These are phyloP conservation scores for Augochlorella aurata DNA, from an alignment of 2,888 invertebrate genomes.

Conservation along the genomic window DNA sequence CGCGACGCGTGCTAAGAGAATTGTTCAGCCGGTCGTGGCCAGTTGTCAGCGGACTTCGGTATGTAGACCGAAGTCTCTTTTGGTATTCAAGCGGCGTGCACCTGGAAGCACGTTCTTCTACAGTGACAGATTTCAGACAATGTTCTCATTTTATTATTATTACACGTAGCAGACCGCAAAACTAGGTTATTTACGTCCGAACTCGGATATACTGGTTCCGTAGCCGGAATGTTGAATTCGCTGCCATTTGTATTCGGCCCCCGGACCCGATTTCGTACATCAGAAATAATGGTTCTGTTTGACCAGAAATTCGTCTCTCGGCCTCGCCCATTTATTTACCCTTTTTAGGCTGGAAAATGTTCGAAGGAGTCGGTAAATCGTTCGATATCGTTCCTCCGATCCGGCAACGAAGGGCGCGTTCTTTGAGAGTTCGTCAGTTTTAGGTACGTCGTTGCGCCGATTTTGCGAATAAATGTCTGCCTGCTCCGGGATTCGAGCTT, in stretches of 20 bases:
- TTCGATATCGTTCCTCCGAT: too few species aligned
- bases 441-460: too few species aligned
- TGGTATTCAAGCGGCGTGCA: neutral
- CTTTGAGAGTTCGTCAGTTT: too few species aligned
- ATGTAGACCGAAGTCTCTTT: slow-evolving; percentile 11
- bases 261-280: neutral
- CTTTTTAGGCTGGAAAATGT: neutral
- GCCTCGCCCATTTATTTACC: too few species aligned
- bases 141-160: slow-evolving; percentile 20
- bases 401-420: too few species aligned
- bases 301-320: neutral
- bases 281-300: neutral
- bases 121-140: slow-evolving; percentile 14
- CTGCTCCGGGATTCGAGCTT: neutral
- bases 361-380: too few species aligned
- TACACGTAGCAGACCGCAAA: slow-evolving; percentile 5
- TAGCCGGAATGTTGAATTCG: slow-evolving; percentile 1
- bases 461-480: neutral
- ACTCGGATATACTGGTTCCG: neutral
- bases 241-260: neutral
- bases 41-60: neutral
- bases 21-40: neutral
- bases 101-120: slow-evolving; percentile 10
- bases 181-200: slow-evolving; percentile 12
- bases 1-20: neutral